Evolutionary conservation across 2,888 invertebrate genomes (phyloP).

Genomic region (Blastobasis lacticolella): DNA sequence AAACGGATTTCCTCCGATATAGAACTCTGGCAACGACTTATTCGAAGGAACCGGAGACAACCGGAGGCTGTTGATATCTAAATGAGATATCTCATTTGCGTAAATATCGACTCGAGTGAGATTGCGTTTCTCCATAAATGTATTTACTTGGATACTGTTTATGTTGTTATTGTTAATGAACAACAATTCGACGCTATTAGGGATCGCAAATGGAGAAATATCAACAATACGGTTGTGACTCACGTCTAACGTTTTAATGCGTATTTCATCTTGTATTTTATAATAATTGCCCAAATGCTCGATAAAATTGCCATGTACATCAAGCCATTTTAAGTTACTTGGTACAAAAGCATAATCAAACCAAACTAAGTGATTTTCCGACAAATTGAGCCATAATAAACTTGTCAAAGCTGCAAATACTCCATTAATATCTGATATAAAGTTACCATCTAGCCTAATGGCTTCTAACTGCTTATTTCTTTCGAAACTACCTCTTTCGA

Average conservation of each 20-base stretch:
- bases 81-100: slow-evolving; percentile 87
- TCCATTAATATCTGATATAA: slow-evolving; percentile 90
- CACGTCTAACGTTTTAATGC: slow-evolving; percentile 89
- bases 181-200: slow-evolving; percentile 88
- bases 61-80: slow-evolving; percentile 88
- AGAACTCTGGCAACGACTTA: slow-evolving; percentile 89
- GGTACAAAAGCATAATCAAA: slow-evolving; percentile 95
- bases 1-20: slow-evolving; percentile 94
- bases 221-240: slow-evolving; percentile 90
- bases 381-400: slow-evolving; percentile 89
- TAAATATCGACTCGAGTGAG: slow-evolving; percentile 92
- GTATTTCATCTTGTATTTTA: slow-evolving; percentile 84
- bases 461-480: slow-evolving; percentile 88
- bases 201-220: slow-evolving; percentile 86
- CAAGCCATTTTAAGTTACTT: slow-evolving; percentile 90
- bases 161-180: slow-evolving; percentile 94
- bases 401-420: slow-evolving; percentile 88
- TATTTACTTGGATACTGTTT: slow-evolving; percentile 85
- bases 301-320: slow-evolving; percentile 92
- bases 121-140: slow-evolving; percentile 88
- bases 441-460: slow-evolving; percentile 90
- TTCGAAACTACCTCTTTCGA: slow-evolving; percentile 88
- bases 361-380: slow-evolving; percentile 92
- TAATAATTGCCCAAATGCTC: slow-evolving; percentile 91
- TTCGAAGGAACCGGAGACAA: slow-evolving; percentile 83